phyloP scores from a whole-genome alignment of 2,888 invertebrate genomes.

The Liopterus haemorrhoidalis region DNA sequence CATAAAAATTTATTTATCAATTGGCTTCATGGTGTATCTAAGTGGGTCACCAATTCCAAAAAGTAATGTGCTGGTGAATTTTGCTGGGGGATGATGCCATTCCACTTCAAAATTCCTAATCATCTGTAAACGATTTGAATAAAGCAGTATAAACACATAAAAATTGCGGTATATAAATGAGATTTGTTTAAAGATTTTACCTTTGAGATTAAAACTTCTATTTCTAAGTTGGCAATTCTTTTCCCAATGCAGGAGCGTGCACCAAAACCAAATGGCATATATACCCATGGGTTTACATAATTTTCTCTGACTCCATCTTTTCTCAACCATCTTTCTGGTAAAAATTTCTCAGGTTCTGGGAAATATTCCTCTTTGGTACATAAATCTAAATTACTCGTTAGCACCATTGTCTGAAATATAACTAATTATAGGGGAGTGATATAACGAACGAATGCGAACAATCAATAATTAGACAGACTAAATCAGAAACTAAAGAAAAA shows the following conservation, averaged over 20 bases:
- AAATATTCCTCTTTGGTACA: constrained; percentile 18
- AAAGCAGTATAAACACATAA: too few species aligned
- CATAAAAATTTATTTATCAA: constrained; percentile 34
- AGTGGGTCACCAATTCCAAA: constrained; percentile 33
- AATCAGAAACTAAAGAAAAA: too few species aligned
- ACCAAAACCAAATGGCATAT: constrained; percentile 64
- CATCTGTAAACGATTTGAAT: constrained; percentile 28
- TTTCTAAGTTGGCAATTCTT: constrained; percentile 62
- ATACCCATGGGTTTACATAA: constrained; percentile 54
- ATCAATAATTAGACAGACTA: too few species aligned
- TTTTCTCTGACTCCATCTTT: constrained; percentile 37
- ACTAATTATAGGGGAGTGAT: too few species aligned
- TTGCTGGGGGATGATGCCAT: constrained; percentile 37
- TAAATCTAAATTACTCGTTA: constrained; percentile 8
- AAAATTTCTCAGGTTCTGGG: constrained; percentile 17
- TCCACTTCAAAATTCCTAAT: constrained; percentile 34
- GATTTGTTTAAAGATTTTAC: too few species aligned
- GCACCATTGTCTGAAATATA: too few species aligned
- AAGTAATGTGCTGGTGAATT: constrained; percentile 28
- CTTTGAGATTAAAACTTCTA: constrained; percentile 36
- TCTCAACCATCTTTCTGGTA: too few species aligned
- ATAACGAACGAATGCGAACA: too few species aligned
- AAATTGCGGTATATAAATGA: too few species aligned
- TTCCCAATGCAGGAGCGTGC: constrained; percentile 63
- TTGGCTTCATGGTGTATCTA: constrained; percentile 31